phyloP scores from a whole-genome alignment of 2,888 invertebrate genomes.

The Stegana nigrithorax region DNA sequence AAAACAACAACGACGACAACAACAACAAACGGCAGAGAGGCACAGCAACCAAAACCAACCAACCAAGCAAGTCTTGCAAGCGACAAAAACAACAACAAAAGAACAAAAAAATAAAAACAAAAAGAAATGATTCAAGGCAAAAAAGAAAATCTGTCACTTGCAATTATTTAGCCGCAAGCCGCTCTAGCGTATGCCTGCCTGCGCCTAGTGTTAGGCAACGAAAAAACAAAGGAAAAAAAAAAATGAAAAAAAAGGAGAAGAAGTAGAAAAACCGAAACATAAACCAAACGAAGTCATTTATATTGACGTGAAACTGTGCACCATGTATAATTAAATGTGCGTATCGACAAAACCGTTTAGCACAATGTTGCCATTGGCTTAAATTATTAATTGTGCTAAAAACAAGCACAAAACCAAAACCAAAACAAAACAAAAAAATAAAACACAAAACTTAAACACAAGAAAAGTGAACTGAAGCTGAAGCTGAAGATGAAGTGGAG shows the following conservation, averaged over 20 bases:
- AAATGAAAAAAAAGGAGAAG: too few species aligned
- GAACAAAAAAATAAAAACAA: constrained; percentile 44
- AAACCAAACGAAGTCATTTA: background rate
- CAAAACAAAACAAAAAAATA: background rate
- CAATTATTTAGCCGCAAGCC: constrained; percentile 58
- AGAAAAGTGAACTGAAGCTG: background rate
- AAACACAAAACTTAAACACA: background rate
- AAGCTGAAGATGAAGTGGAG: background rate
- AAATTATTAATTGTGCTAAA: constrained; percentile 42
- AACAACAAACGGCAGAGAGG: background rate
- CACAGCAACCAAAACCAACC: constrained; percentile 13
- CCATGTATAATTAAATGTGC: constrained; percentile 24
- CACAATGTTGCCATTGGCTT: constrained; percentile 27
- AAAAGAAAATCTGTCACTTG: constrained; percentile 65
- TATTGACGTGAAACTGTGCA: constrained; percentile 22
- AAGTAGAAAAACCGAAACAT: background rate
- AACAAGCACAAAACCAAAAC: constrained; percentile 7
- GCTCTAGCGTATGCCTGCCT: background rate
- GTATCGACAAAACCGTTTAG: constrained; percentile 1
- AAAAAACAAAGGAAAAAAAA: background rate
- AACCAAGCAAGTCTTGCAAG: constrained; percentile 24
- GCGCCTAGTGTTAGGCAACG: background rate
- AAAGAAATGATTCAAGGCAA: too few species aligned
- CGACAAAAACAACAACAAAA: background rate
- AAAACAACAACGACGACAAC: constrained; percentile 9